Evolutionary conservation across 2,888 invertebrate genomes (phyloP).

Genomic region (Calameuta idolon): DNA sequence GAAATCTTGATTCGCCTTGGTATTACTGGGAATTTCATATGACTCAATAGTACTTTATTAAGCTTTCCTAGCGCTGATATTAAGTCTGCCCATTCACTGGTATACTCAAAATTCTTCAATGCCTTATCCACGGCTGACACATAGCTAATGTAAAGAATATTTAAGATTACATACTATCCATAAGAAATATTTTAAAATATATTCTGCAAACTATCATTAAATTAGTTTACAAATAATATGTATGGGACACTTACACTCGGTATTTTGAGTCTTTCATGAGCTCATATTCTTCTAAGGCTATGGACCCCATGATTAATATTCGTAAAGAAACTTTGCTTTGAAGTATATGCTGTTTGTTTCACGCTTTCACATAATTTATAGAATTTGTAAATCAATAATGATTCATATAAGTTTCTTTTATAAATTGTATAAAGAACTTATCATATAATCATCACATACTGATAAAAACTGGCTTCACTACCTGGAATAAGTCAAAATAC

Average conservation of each 20-base stretch:
- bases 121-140: slow-evolving; percentile 88
- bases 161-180: neutral
- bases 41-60: slow-evolving; percentile 85
- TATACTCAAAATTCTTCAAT: slow-evolving; percentile 89
- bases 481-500: neutral
- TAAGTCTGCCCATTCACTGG: slow-evolving; percentile 95
- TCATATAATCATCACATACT: slow-evolving; percentile 16
- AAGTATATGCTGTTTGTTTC: neutral
- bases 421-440: neutral
- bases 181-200: slow-evolving; percentile 4
- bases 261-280: slow-evolving; percentile 86
- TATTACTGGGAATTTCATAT: slow-evolving; percentile 86
- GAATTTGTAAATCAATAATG: neutral
- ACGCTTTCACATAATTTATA: neutral
- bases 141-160: slow-evolving; percentile 66
- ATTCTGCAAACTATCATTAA: slow-evolving; percentile 1
- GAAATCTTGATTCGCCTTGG: slow-evolving; percentile 89
- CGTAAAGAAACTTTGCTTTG: neutral
- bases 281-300: slow-evolving; percentile 82
- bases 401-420: neutral
- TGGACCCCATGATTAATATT: slow-evolving; percentile 66
- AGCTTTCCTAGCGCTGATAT: slow-evolving; percentile 91
- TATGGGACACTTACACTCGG: slow-evolving; percentile 71
- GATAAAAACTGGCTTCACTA: slow-evolving; percentile 14
- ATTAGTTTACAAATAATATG: slow-evolving; percentile 4